A percentile compares a stretch with the other conserved stretches of the same genome.
Evolutionary conservation across 2,888 invertebrate genomes (phyloP).

Genomic region (Choristoneura rosaceana): DNA sequence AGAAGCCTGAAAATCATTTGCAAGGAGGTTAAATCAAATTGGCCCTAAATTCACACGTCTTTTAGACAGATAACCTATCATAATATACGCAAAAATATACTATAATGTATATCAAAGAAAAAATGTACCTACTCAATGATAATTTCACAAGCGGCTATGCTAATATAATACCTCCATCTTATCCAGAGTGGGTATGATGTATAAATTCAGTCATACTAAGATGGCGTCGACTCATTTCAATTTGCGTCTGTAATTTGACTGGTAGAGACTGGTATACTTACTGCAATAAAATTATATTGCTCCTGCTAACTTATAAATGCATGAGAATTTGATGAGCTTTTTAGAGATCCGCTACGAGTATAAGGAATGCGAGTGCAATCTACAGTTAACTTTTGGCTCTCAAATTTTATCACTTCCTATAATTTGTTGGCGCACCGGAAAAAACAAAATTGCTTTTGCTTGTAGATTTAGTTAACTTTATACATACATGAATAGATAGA

Average conservation of each 20-base stretch:
- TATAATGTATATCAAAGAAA: neutral
- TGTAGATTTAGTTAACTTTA: too few species aligned
- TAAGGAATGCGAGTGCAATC: slow-evolving; percentile 9
- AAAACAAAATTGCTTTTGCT: too few species aligned
- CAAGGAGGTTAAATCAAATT: neutral
- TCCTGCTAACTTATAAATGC: slow-evolving; percentile 33
- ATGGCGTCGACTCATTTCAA: slow-evolving; percentile 22
- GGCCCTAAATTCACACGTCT: neutral
- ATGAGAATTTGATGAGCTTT: slow-evolving; percentile 37
- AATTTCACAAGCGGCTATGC: slow-evolving; percentile 5
- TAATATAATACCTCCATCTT: slow-evolving; percentile 25
- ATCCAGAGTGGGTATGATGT: neutral
- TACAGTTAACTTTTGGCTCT: slow-evolving; percentile 2
- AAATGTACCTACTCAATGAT: neutral
- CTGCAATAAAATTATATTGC: slow-evolving; percentile 39
- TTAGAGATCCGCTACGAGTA: slow-evolving; percentile 13
- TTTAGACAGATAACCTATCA: neutral
- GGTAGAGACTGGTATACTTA: slow-evolving; percentile 27
- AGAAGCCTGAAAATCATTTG: too few species aligned
- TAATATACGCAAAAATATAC: neutral
- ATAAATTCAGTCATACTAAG: slow-evolving; percentile 19
- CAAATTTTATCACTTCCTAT: slow-evolving; percentile 12
- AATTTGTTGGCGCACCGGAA: neutral
- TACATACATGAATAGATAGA: too few species aligned
- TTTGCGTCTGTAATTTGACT: slow-evolving; percentile 38